phyloP scores from a whole-genome alignment of 2,888 invertebrate species.

The Acleris emargana region DNA sequence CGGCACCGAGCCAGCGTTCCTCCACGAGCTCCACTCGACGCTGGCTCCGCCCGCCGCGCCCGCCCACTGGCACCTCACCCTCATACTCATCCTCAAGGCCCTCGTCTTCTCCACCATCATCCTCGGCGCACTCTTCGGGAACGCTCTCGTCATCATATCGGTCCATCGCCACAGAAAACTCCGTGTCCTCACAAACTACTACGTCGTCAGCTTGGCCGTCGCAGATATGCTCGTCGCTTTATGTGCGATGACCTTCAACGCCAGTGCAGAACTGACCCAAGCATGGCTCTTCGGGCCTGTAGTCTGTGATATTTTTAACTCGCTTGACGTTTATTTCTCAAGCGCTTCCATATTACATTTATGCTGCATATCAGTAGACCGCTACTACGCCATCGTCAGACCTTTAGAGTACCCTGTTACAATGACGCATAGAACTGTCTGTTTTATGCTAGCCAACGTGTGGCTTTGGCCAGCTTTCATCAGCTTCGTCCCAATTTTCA shows the following conservation, averaged over 20 bases:
- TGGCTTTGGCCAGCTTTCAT: conserved; percentile 97
- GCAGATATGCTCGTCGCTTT: conserved; percentile 96
- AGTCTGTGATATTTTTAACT: conserved; percentile 98
- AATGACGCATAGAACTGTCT: conserved; percentile 93
- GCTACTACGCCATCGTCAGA: conserved; percentile 95
- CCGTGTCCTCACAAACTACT: conserved; percentile 96
- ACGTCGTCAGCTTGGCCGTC: conserved; percentile 96
- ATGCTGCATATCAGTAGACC: conserved; percentile 96
- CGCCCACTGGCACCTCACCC: conserved; percentile 71
- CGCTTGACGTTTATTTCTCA: conserved; percentile 96
- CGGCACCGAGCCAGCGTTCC: conserved; percentile 78
- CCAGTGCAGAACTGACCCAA: conserved; percentile 92
- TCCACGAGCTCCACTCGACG: conserved; percentile 75
- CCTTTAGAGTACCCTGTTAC: conserved; percentile 96
- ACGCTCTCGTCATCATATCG: conserved; percentile 94
- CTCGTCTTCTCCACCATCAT: conserved; percentile 94
- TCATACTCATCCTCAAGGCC: conserved; percentile 87
- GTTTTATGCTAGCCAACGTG: conserved; percentile 93
- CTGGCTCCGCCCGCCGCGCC: conserved; percentile 79
- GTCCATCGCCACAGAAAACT: conserved; percentile 92
- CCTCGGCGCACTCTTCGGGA: conserved; percentile 94
- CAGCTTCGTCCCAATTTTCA: conserved; percentile 97
- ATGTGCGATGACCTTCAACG: conserved; percentile 96
- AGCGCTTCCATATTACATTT: conserved; percentile 96
- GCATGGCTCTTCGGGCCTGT: conserved; percentile 95